Evolutionary conservation across 1,140 invertebrate species (phyloP), one percentile per base, ranked within the genome.

Genomic region (Ectropis grisescens): DNA sequence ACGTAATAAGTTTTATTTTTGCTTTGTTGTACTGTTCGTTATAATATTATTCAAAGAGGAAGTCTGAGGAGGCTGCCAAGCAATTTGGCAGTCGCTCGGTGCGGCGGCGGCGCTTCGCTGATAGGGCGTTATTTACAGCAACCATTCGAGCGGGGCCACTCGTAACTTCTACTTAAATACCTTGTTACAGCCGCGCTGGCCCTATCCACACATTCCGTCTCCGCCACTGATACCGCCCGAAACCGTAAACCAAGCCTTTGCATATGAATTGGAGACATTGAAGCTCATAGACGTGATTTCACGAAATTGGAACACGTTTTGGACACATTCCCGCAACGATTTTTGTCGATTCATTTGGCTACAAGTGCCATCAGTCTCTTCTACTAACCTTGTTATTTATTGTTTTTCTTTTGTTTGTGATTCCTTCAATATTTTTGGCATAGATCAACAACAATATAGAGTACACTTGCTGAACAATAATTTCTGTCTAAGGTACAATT

Each of bases 41-140:
- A 58, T 57, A 62, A 57, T 62, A 57, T 61, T 67, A 67, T 67
- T 67, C 59, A 64, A 67, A 57, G 54, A 55, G 64, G 57, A 65
- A 67, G 59, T 61, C 56, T 59, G 52, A 69, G 59, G 43, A 64
- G 57, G 57, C 46, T 75, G 70, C 70, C 70, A 75, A 71, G 67
- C 56, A 66, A 75, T 75, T 75, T 71, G 70, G 70, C 70, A 66
- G 54, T 38, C 16, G 50, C 36, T 30, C 37, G 47, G 37, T 37
- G 47, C 44, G 46, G 48, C 52, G 47, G 47, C 41, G 42, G 48
- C 52, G 50, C 41, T 52, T 48, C 52, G 47, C 31, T 58, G 62
- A 64, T 67, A 67, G 42, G 55, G 54, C 57, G 54, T 71, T 71
- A 69, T 74, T 74, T 74, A 74, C 65, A 46, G 45, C 52, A 43